phyloP scores from a whole-genome alignment of 2,113 vertebrate species.

The Kryptolebias marmoratus region DNA sequence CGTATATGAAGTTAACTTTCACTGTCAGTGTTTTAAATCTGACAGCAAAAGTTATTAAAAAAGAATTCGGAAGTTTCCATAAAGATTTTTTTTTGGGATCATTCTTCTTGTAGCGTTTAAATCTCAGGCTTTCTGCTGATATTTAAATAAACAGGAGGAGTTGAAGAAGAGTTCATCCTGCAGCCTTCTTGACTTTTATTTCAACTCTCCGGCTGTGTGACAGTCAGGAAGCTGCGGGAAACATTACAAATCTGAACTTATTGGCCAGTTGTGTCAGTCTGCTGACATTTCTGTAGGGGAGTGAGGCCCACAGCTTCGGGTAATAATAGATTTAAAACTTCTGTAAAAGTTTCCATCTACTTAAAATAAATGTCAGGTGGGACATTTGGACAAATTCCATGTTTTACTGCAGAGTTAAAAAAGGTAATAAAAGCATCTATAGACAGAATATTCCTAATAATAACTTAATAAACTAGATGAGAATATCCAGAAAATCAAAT shows the following conservation, averaged over 20 bases:
- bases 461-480: no score
- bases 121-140: not conserved
- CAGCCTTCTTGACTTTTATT: constrained; percentile 37
- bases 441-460: no score
- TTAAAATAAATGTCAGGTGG: no score
- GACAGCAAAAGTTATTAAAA: not conserved
- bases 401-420: not conserved
- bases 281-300: constrained; percentile 12
- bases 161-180: constrained; percentile 39
- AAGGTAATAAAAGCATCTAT: no score
- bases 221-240: not conserved
- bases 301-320: not conserved
- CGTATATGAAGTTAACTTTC: no score
- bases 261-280: constrained; percentile 1
- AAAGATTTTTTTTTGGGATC: not conserved
- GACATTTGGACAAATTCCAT: not conserved
- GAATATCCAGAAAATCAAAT: no score
- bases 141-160: constrained; percentile 38
- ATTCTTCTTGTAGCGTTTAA: constrained; percentile 18
- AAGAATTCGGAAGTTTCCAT: not conserved
- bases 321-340: not conserved
- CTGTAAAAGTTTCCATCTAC: no score
- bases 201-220: not conserved
- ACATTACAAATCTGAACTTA: constrained; percentile 29
- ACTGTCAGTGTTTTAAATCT: not conserved